Base-by-base conservation (phyloP, 2,797 vertebrate species). In the Crenuchus spilurus region DNA sequence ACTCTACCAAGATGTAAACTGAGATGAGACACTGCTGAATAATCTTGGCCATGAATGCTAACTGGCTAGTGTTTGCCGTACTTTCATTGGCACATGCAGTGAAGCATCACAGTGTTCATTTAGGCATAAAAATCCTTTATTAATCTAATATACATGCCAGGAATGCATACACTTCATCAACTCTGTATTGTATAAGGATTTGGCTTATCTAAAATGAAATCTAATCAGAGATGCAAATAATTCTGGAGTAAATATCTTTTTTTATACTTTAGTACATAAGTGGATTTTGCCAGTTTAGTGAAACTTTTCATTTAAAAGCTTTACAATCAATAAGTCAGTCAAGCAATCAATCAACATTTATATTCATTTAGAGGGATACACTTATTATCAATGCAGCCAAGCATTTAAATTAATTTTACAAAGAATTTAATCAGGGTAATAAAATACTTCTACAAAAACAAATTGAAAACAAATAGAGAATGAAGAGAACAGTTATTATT, bases 141-240 rank as follows among this genome's bases (percentile, higher is more conserved):
- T n/a, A 55, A 55, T 55, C 28, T 31, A 55, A 55, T 55, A n/a
- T n/a, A 14, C 16, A n/a, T 31, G 52, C 52, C 28, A n/a, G 52
- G 6, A 55, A n/a, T 33, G 28, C 52, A 18, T 8, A 3, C n/a
- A n/a, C 33, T 31, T 55, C 20, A 18, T 55, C 28, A 55, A 55
- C 33, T 16, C 31, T 55, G 52, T 55, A 55, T 18, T 55, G 33
- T 30, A 55, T 75, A 2, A 13, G 57, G 77, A 55, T 55, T 54
- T 33, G 71, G 63, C 16, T 81, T 76, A 51, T 80, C 82, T 55
- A 31, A 31, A 55, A 55, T 55, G 31, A 55, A 55, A 55, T 55
- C 52, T 55, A 55, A 55, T 31, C 31, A 30, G 28, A 31, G 82
- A 82, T 67, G 51, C 74, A 84, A 82, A 55, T 55, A 30, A 31